Evolutionary conservation across 2,888 invertebrate genomes (phyloP).

Genomic region (Polietes domitor): DNA sequence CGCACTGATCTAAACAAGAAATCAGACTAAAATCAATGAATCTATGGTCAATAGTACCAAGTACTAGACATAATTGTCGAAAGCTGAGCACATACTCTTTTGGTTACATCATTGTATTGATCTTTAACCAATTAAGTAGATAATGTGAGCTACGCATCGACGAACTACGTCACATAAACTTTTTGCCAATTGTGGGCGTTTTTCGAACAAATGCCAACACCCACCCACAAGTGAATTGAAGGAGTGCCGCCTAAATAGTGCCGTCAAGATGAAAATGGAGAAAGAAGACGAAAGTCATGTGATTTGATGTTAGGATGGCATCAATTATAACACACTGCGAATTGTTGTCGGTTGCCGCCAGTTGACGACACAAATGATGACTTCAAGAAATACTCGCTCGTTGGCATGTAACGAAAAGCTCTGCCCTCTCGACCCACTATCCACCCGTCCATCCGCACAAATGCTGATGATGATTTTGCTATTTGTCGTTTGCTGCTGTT

Average conservation of each 20-base stretch:
- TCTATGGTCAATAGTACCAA: too few species aligned
- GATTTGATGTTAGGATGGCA: constrained; percentile 74
- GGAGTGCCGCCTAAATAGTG: not conserved
- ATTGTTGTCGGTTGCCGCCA: constrained; percentile 45
- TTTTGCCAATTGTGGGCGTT: constrained; percentile 52
- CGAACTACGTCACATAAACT: not conserved
- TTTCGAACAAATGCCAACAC: constrained; percentile 60
- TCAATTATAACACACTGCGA: constrained; percentile 75
- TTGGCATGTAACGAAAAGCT: constrained; percentile 15
- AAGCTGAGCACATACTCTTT: too few species aligned
- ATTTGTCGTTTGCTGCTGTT: constrained; percentile 50
- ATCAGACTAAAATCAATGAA: too few species aligned
- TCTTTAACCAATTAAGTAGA: not conserved
- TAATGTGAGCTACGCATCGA: not conserved
- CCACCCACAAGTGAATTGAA: constrained; percentile 50
- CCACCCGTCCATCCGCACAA: constrained; percentile 1
- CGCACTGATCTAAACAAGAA: too few species aligned
- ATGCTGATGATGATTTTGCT: constrained; percentile 63
- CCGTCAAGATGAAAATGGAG: not conserved
- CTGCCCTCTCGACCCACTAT: too few species aligned
- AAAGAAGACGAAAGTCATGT: constrained; percentile 36
- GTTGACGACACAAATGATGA: constrained; percentile 43
- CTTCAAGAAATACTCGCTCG: constrained; percentile 56
- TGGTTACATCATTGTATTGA: not conserved
- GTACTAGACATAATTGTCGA: too few species aligned